Evolutionary conservation across 2,113 vertebrate genomes (phyloP), one percentile per base, ranked within the genome.

Genomic region (Camelus bactrianus): DNA sequence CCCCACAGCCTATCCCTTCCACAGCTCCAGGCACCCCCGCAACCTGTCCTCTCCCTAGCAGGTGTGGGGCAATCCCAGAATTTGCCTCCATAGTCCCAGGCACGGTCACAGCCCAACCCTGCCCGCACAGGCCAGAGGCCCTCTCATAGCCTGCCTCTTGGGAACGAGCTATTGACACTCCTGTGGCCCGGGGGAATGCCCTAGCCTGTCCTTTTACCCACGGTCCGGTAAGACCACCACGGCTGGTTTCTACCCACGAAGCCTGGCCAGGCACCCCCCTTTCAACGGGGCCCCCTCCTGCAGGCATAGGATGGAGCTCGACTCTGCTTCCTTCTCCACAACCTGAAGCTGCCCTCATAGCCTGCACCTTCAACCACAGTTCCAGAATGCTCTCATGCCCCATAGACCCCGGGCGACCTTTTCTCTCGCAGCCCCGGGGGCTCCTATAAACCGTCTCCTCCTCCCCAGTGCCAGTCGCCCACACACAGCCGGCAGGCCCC

Each of bases 301-400:
- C 88, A 15, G 95, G 67, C 30, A 97, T 11, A 10, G 97, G 92
- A 77, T 82, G 90, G 30, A 97, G 97, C 22, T 96, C 93, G 38
- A 98, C 96, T 70, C 95, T 35, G 91, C 94, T 97, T 48, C 87
- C 92, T 50, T 87, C 82, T 73, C 65, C 95, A 30, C 38, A 86
- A 4, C 96, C 97, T 1, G 97, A 93, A 35, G 96, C 97, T 8
- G 96, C 96, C 48, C 96, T 93, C 96, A 96, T 20, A 0, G 97
- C 96, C 64, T 80, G 97, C 46, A 97, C 97, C 86, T 95, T 97
- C 89, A 98, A 24, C 97, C 97, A 98, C 79, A 97, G 83, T 19
- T 96, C 89, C 92, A 97, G 58, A 22, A 98, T 97, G 92, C 96
- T 93, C 58, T 79, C 95, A 0, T 83, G 96, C 26, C 95, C 97